A percentile compares a stretch with the other conserved stretches of the same genome.
These are phyloP conservation scores for Eulithis prunata DNA, from an alignment of 2,888 invertebrate species.

Conservation along the genomic window DNA sequence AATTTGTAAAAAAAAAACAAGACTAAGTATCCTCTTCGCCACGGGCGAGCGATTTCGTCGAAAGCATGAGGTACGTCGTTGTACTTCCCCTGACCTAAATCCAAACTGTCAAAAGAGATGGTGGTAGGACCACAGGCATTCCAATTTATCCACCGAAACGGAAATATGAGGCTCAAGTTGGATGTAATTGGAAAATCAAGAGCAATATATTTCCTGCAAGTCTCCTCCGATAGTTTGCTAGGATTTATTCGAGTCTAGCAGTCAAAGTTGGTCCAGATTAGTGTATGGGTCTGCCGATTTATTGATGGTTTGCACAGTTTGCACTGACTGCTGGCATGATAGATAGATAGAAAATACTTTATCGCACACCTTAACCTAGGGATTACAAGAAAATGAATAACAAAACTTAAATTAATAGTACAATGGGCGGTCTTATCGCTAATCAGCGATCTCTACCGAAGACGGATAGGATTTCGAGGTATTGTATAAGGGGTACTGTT, in stretches of 20 bases:
- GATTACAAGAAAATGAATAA: no score
- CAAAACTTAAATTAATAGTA: no score
- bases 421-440: no score
- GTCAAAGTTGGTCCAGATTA: conserved; percentile 49
- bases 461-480: no score
- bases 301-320: conserved; percentile 28
- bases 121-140: conserved; percentile 20
- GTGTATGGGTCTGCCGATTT: conserved; percentile 38
- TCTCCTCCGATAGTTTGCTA: conserved; percentile 49
- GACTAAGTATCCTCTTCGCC: no score
- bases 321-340: conserved; percentile 4
- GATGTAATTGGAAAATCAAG: conserved; percentile 77
- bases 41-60: no score
- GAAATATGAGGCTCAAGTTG: conserved; percentile 71
- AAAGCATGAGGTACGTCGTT: no score
- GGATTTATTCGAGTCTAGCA: conserved; percentile 53
- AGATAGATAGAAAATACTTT: no score
- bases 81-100: neutral
- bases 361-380: no score
- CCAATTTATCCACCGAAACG: conserved; percentile 52
- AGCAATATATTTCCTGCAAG: conserved; percentile 65
- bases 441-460: no score
- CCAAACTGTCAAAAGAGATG: conserved; percentile 2
- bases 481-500: no score
- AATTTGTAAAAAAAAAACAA: no score